Conservation (phyloP, 2,113 vertebrate species). For the Athene noctua region DNA sequence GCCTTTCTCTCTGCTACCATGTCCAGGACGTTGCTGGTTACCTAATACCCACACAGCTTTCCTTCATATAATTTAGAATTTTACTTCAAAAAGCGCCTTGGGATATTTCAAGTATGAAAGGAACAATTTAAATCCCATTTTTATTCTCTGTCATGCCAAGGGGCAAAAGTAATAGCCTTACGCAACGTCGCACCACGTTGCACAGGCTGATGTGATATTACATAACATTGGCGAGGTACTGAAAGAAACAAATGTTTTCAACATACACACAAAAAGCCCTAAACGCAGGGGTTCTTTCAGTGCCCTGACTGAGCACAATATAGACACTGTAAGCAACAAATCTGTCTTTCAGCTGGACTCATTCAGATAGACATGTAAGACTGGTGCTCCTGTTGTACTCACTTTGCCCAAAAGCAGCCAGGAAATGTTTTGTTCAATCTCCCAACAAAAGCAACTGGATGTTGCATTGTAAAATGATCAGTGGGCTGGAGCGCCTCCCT, state of each 20-base stretch:
- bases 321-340: neutral
- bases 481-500: too few relatives aligned
- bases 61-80: neutral
- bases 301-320: neutral
- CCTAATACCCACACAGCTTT: neutral
- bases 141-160: constrained; percentile 9
- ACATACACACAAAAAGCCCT: neutral
- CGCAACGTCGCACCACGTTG: neutral
- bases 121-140: constrained; percentile 19
- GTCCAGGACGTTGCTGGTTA: neutral
- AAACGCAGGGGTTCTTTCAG: neutral
- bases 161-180: constrained; percentile 39
- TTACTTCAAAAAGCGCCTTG: neutral
- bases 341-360: neutral
- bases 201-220: neutral
- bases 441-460: neutral
- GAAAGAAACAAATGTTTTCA: neutral
- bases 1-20: neutral
- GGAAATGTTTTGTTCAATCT: neutral
- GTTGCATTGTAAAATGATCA: neutral
- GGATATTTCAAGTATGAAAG: constrained; percentile 15
- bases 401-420: neutral
- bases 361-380: neutral
- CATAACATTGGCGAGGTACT: neutral
- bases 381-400: neutral